Percentiles rank a stretch among this genome's conserved stretches.
phyloP scores from a whole-genome alignment of 2,113 vertebrate genomes.

The Pontoporia blainvillei region DNA sequence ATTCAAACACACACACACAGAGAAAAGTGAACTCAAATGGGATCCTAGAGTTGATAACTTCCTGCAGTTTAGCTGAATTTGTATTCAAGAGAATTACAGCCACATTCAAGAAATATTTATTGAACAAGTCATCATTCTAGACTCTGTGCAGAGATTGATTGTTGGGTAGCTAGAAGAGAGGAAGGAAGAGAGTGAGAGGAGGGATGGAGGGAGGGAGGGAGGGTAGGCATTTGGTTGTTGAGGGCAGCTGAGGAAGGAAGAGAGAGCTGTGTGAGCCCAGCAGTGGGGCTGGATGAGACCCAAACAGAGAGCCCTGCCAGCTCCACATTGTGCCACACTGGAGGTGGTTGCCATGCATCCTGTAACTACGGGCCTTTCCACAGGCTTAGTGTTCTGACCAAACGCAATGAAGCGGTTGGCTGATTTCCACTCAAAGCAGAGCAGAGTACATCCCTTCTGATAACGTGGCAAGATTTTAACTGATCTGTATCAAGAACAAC shows the following conservation, averaged over 20 bases:
- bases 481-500: neutral
- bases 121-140: neutral
- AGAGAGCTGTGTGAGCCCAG: neutral
- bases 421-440: conserved; percentile 30
- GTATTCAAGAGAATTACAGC: neutral
- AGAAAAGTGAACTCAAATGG: neutral
- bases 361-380: neutral
- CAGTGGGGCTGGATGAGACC: neutral
- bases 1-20: neutral
- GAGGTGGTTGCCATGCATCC: neutral
- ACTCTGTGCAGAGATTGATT: neutral
- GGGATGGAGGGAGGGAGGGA: fast-evolving
- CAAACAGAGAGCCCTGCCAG: neutral
- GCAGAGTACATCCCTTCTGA: neutral
- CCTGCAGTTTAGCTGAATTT: neutral
- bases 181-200: no score
- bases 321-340: neutral
- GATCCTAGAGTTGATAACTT: neutral
- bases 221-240: neutral
- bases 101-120: neutral
- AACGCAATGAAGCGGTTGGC: neutral
- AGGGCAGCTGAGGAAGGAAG: neutral
- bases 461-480: neutral
- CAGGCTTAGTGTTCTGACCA: conserved; percentile 39
- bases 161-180: neutral